A percentile compares a stretch with the other conserved stretches of the same genome.
phyloP scores from a whole-genome alignment of 1,140 invertebrate species.

The Ptiloglossa arizonensis region DNA sequence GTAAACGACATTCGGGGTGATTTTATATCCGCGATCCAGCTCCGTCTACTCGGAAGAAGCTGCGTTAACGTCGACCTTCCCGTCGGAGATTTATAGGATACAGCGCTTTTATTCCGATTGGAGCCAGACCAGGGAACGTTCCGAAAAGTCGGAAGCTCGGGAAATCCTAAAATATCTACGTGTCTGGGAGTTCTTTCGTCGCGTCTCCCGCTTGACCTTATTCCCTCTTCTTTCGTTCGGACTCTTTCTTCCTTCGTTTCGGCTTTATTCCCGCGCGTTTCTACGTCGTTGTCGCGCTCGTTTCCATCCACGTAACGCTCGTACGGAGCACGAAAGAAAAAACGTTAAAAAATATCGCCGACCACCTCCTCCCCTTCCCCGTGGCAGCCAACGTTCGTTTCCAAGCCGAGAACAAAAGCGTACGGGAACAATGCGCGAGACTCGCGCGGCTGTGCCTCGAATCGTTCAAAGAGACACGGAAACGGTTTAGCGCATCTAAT shows the following conservation, averaged over 20 bases:
- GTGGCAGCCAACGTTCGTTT: neutral
- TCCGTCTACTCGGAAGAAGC: neutral
- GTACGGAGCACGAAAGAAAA: neutral
- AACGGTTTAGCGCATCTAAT: neutral
- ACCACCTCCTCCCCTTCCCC: too few relatives aligned
- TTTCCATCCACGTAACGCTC: neutral
- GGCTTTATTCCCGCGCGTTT: neutral
- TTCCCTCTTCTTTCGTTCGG: neutral
- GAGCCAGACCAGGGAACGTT: neutral
- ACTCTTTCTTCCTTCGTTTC: neutral
- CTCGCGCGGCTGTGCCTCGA: neutral
- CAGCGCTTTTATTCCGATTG: constrained; percentile 2
- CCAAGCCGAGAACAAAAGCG: neutral
- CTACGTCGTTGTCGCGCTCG: neutral
- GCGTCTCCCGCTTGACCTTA: neutral
- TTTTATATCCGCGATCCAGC: neutral
- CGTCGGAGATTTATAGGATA: neutral
- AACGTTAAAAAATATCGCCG: neutral
- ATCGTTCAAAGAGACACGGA: neutral
- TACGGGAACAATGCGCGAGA: neutral
- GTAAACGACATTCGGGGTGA: neutral
- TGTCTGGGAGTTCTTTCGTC: neutral
- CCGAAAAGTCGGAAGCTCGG: constrained; percentile 4
- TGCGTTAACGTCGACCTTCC: neutral
- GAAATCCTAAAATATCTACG: constrained; percentile 8